Evolutionary conservation across 2,113 vertebrate genomes (phyloP).

Genomic region (Plecotus auritus): DNA sequence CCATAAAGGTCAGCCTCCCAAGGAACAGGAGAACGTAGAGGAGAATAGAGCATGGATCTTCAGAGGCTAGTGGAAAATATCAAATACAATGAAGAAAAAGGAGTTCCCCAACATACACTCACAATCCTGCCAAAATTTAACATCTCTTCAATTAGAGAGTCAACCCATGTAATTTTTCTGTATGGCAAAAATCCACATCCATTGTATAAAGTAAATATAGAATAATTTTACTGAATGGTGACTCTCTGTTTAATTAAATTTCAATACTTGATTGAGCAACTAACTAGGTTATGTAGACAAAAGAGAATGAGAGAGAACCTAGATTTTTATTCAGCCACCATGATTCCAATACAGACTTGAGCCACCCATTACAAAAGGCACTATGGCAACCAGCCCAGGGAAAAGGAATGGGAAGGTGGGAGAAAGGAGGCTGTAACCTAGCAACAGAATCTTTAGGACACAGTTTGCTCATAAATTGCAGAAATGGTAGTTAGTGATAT

Average conservation of each 20-base stretch:
- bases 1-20: background rate
- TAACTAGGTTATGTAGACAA: background rate
- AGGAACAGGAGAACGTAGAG: background rate
- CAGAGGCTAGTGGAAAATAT: background rate
- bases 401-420: background rate
- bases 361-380: background rate
- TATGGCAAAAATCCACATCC: background rate
- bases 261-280: background rate
- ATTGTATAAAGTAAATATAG: background rate
- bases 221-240: background rate
- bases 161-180: background rate
- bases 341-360: background rate
- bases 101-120: background rate
- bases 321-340: background rate
- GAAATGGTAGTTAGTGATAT: background rate
- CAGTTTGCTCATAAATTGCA: conserved; percentile 18
- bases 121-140: background rate
- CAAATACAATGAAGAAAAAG: background rate
- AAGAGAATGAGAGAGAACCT: background rate
- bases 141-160: background rate
- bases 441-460: conserved; percentile 47
- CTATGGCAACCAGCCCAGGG: conserved; percentile 37
- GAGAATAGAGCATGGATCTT: background rate
- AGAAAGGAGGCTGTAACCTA: conserved; percentile 21
- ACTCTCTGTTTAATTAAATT: background rate